Base-by-base conservation (phyloP, 2,113 vertebrate genomes). In the Pseudorasbora parva region DNA sequence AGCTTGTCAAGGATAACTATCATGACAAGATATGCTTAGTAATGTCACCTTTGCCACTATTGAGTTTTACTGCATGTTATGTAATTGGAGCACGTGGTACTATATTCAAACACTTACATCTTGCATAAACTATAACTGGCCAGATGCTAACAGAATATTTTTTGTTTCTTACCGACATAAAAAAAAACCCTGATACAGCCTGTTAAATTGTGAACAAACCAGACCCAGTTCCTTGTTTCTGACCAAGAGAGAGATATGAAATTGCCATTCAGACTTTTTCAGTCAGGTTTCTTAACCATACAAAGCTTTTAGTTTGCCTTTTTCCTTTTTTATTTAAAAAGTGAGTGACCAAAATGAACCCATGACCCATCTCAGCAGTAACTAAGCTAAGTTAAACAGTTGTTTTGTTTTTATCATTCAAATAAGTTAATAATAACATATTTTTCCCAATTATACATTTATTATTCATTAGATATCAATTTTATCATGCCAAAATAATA, bases 31-130 rank as follows among this genome's bases (percentile, higher is more conserved):
- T 56, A 8, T 54, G 11, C 30, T 78, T 19, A 5, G 57, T 62
- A 62, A 45, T 45, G 59, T 78, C 54, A 87, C 86, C 82, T 84
- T 84, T 84, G 64, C 19, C 57, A 49, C 57, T 23, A 14, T 9
- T 4, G 47, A 54, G 19, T 17, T 82, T 78, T 74, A 87, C 82
- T 73, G 51, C 37, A 71, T 43, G 8, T 82, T 74, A 82, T 78
- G 17, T 72, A 82, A 73, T 23, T 37, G 6, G 25, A 45, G 33
- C 11, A 71, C 21, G 25, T 76, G 14, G 60, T 19, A 54, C 17
- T 54, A 21, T 68, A 49, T 51, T 54, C 62, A 41, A 9, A 54
- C 9, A 54, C 9, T 17, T 47, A 14, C n/a, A 33, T 6, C 10
- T 64, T 0, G 0, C 12, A 21, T 45, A 19, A 68, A 66, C 41